Percentiles rank a stretch among this genome's conserved stretches.
Conservation (phyloP, 2,113 vertebrate species). For the Megaceryle maxima region DNA sequence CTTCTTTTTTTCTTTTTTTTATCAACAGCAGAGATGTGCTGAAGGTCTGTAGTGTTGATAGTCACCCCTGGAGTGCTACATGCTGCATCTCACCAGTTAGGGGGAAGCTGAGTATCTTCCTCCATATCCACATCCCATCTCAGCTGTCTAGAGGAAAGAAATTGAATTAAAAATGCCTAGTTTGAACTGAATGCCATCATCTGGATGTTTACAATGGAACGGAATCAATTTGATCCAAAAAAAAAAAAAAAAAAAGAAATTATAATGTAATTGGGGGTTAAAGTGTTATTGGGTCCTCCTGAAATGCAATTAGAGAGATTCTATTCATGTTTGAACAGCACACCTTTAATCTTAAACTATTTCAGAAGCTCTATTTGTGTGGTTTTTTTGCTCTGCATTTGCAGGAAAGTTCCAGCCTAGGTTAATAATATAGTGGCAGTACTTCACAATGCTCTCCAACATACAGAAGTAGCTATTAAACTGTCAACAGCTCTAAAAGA, state of each 20-base stretch:
- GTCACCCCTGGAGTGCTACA: background rate
- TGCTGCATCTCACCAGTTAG: background rate
- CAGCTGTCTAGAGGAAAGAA: background rate
- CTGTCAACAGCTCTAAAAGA: slow-evolving; percentile 55
- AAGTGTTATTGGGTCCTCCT: background rate
- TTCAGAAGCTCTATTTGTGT: background rate
- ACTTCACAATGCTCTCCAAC: slow-evolving; percentile 26
- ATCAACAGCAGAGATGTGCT: background rate
- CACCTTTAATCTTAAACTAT: background rate
- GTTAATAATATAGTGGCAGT: slow-evolving; percentile 51
- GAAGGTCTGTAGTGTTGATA: background rate
- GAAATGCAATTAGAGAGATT: background rate
- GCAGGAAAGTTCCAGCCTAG: slow-evolving; percentile 5
- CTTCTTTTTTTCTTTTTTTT: background rate
- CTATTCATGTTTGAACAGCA: background rate
- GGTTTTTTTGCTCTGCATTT: background rate
- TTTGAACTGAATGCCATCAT: background rate
- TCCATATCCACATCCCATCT: background rate
- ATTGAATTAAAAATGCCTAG: background rate
- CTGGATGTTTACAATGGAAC: background rate
- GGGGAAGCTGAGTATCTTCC: rapidly evolving
- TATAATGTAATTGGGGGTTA: background rate
- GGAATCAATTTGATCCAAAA: background rate
- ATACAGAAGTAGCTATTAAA: slow-evolving; percentile 60
- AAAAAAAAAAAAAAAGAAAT: background rate